Base-by-base conservation (phyloP, 2,113 vertebrate species). In the Lycaon pictus region DNA sequence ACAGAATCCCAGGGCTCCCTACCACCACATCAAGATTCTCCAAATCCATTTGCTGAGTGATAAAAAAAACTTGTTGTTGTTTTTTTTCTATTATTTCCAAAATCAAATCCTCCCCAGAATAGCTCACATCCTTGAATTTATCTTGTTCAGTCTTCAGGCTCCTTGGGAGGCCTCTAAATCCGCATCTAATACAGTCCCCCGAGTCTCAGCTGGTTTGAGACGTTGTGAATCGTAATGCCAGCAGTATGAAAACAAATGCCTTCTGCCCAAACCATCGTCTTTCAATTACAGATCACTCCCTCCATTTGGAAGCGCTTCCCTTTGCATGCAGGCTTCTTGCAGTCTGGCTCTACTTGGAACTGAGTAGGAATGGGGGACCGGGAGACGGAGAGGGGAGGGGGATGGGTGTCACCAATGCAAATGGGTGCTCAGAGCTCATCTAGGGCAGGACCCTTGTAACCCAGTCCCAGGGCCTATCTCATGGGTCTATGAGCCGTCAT, bases 191-290 rank as follows among this genome's bases (percentile, higher is more conserved):
- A 95, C 43, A 71, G 93, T 91, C 43, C 93, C 89, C 94, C 0
- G 2, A 97, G 92, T 96, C 97, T 95, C 0, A 0, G 96, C 85
- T 94, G 90, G 95, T 97, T 93, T 97, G 11, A 32, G 17, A 95
- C 67, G 98, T 87, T 94, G 88, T 96, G 95, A 89, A 98, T 97
- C 76, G 32, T 89, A 96, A 97, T 95, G 79, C 89, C 60, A 35
- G 65, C 9, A 48, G 88, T 90, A 96, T 96, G 89, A 97, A 98
- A 98, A 98, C 98, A 98, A 98, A 97, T 67, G 84, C 89, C 97
- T 98, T 96, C 93, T 89, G 25, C 76, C 71, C 60, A 94, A 88
- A 89, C 90, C 80, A 88, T 43, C 86, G 55, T 87, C 81, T 93
- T 97, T 97, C 74, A 48, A 43, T 88, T 96, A 94, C 77, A 96